Conservation (phyloP, 2,888 invertebrate genomes). For the Desoria tigrina region DNA sequence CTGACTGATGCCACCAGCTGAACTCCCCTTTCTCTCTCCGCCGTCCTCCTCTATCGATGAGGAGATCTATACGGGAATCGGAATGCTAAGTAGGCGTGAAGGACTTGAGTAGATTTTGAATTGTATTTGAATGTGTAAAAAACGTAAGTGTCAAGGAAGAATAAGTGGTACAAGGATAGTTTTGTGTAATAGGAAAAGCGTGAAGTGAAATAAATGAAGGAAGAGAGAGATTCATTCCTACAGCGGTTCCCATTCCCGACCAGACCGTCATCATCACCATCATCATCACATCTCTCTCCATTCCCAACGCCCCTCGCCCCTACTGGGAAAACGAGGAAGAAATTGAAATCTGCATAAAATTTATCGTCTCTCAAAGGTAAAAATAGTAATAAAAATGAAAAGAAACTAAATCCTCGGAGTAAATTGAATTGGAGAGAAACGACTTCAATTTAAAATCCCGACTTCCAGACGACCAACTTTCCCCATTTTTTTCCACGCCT, state of each 20-base stretch:
- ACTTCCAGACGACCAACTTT: constrained; percentile 16
- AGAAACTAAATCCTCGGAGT: constrained; percentile 54
- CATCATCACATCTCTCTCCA: too few species aligned
- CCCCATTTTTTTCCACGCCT: constrained; percentile 26
- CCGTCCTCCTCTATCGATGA: not conserved
- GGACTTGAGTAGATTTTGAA: constrained; percentile 6
- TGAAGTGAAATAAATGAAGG: constrained; percentile 23
- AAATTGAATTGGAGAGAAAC: constrained; percentile 55
- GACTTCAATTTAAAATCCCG: constrained; percentile 54
- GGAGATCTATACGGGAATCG: not conserved
- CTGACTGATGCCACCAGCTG: not conserved
- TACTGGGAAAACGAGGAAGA: constrained; percentile 42
- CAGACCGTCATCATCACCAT: too few species aligned
- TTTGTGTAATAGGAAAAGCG: constrained; percentile 9
- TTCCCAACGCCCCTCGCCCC: not conserved
- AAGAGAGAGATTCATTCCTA: constrained; percentile 3
- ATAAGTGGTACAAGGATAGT: constrained; percentile 8
- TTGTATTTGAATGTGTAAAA: constrained; percentile 10
- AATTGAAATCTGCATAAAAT: constrained; percentile 55
- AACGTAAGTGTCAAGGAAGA: constrained; percentile 12
- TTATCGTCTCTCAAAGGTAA: constrained; percentile 55
- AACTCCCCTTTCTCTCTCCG: not conserved
- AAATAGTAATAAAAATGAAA: constrained; percentile 55
- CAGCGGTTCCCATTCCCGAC: too few species aligned
- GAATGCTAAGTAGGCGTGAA: constrained; percentile 3